phyloP scores from a whole-genome alignment of 2,888 invertebrate genomes.

The Reticulitermes lucifugus region DNA sequence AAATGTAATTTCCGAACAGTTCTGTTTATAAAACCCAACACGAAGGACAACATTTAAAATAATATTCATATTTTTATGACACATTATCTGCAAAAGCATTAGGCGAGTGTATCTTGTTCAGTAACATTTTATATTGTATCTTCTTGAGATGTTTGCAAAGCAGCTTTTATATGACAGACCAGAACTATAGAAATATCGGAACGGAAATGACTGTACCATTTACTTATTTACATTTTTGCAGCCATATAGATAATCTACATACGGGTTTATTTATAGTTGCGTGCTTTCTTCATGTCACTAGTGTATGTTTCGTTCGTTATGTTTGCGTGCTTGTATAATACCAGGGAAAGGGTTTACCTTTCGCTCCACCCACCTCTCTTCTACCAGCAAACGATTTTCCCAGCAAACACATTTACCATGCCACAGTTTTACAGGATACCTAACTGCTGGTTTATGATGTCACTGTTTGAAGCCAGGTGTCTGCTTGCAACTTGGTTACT shows the following conservation, averaged over 20 bases:
- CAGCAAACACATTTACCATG: background rate
- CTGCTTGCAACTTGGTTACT: background rate
- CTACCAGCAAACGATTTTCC: slow-evolving; percentile 14
- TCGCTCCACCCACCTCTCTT: slow-evolving; percentile 19
- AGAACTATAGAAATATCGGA: background rate
- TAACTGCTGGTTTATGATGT: background rate
- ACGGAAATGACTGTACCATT: background rate
- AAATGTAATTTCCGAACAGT: too few relatives aligned
- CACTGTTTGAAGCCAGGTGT: background rate
- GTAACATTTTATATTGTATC: too few relatives aligned
- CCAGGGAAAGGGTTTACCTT: slow-evolving; percentile 10
- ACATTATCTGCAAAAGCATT: too few relatives aligned
- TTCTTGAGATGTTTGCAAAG: background rate
- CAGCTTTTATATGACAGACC: background rate
- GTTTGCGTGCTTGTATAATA: slow-evolving; percentile 35
- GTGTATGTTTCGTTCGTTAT: background rate
- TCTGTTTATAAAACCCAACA: too few relatives aligned
- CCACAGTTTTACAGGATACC: background rate
- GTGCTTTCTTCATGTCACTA: background rate
- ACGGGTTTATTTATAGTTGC: background rate
- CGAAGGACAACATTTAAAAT: too few relatives aligned
- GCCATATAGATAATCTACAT: background rate
- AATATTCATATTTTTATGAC: too few relatives aligned
- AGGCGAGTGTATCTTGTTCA: too few relatives aligned
- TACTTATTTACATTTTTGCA: background rate